phyloP scores from a whole-genome alignment of 1,140 invertebrate genomes.

The Stenopsyche tienmushanensis region DNA sequence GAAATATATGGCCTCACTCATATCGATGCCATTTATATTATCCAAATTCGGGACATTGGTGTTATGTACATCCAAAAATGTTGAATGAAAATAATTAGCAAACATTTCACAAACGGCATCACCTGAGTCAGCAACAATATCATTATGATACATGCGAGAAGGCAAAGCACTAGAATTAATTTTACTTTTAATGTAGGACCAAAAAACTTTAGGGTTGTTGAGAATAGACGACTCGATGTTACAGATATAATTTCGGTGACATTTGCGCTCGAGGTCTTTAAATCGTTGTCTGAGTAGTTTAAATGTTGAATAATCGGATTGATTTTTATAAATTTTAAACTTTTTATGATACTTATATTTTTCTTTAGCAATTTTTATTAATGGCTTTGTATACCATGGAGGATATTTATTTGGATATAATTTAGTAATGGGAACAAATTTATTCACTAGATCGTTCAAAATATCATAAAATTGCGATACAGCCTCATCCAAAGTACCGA shows the following conservation, averaged over 20 bases:
- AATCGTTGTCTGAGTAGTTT: slow-evolving; percentile 24
- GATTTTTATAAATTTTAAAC: slow-evolving; percentile 26
- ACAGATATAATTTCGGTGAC: slow-evolving; percentile 19
- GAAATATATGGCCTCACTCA: too few species aligned
- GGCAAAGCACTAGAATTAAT: not conserved
- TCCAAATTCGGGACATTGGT: too few species aligned
- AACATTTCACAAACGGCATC: too few species aligned
- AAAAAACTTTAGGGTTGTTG: slow-evolving; percentile 33
- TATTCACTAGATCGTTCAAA: not conserved
- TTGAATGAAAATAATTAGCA: too few species aligned
- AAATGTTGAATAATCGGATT: slow-evolving; percentile 10
- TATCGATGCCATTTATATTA: too few species aligned
- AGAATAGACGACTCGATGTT: slow-evolving; percentile 13
- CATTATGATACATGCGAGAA: too few species aligned
- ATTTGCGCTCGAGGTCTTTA: not conserved
- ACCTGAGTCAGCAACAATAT: too few species aligned
- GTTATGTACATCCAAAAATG: too few species aligned
- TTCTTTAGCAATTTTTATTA: slow-evolving; percentile 13
- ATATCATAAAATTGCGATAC: slow-evolving; percentile 5
- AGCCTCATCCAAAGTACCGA: slow-evolving; percentile 6
- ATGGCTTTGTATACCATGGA: slow-evolving; percentile 3
- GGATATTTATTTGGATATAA: slow-evolving; percentile 11
- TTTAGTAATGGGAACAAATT: not conserved
- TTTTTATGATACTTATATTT: not conserved
- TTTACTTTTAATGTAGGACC: slow-evolving; percentile 33